Percentiles rank a stretch among this genome's conserved stretches.
These are phyloP conservation scores for Salpingus planirostris DNA, from an alignment of 2,888 invertebrate species.

Conservation along the genomic window DNA sequence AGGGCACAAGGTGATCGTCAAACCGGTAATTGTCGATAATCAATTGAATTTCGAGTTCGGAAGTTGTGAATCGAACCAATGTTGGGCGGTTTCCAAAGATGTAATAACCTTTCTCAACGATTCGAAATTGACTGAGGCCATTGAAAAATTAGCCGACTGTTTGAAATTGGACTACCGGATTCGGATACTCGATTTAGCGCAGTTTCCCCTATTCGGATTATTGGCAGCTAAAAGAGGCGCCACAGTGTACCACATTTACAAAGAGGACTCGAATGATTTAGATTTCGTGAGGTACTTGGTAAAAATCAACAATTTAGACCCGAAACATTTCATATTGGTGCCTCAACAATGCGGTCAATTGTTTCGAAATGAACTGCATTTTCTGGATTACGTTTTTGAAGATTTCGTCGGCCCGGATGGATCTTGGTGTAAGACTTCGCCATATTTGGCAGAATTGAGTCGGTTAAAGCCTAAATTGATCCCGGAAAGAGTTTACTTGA, in stretches of 20 bases:
- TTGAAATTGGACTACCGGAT: conserved; percentile 34
- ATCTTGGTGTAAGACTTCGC: conserved; percentile 40
- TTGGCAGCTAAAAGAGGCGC: conserved; percentile 47
- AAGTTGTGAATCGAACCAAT: conserved; percentile 9
- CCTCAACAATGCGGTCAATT: conserved; percentile 12
- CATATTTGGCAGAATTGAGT: neutral
- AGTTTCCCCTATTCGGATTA: conserved; percentile 56
- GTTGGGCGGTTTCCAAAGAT: conserved; percentile 28
- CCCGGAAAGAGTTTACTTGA: conserved; percentile 46
- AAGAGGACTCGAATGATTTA: conserved; percentile 34
- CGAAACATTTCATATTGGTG: conserved; percentile 20
- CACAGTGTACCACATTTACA: conserved; percentile 43
- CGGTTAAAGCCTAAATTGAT: conserved; percentile 22
- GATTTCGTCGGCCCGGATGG: conserved; percentile 51
- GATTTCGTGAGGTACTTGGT: conserved; percentile 42
- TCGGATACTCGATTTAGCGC: conserved; percentile 53
- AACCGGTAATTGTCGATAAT: conserved; percentile 34
- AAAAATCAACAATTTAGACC: conserved; percentile 38
- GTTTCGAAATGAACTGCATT: conserved; percentile 2
- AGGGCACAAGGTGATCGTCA: conserved; percentile 18
- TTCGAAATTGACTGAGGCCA: conserved; percentile 29
- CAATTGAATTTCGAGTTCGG: conserved; percentile 13
- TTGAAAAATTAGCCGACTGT: conserved; percentile 32
- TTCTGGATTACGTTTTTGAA: conserved; percentile 3
- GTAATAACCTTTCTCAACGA: conserved; percentile 34